Evolutionary conservation across 2,797 vertebrate species (phyloP).

Genomic region (Spinibarbus caldwelli): DNA sequence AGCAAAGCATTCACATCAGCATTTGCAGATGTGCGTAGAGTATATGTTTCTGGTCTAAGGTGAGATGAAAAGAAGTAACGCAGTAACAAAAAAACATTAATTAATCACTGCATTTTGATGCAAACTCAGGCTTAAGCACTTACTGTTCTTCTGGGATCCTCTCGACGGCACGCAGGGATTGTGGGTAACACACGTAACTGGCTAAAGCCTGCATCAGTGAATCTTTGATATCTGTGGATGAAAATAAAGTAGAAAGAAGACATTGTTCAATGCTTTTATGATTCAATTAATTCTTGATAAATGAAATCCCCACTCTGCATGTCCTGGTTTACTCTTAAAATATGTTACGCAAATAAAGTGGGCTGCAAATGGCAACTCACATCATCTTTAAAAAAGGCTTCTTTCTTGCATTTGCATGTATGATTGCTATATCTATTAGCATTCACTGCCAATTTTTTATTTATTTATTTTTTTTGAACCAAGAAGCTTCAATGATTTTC

Average conservation of each 20-base stretch:
- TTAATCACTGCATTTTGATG: conserved; percentile 10
- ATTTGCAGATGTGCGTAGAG: neutral
- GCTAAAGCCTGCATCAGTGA: conserved; percentile 97
- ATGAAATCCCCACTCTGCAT: neutral
- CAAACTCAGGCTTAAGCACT: conserved; percentile 69
- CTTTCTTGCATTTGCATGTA: neutral
- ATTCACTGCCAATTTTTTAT: neutral
- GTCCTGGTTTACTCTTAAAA: neutral
- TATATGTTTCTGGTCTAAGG: neutral
- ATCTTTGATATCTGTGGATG: conserved; percentile 90
- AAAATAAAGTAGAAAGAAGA: conserved; percentile 15
- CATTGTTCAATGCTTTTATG: neutral
- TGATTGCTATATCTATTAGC: neutral
- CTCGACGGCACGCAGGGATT: conserved; percentile 94
- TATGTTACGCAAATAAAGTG: neutral
- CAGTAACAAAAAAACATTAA: neutral
- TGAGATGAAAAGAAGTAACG: neutral
- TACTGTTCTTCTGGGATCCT: conserved; percentile 95
- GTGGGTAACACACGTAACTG: conserved; percentile 97
- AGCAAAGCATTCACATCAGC: neutral
- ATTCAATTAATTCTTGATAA: neutral
- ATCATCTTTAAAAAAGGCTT: neutral
- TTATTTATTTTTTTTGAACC: no score
- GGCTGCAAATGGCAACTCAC: neutral
- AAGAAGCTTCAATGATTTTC: neutral